A percentile compares a stretch with the other conserved stretches of the same genome.
Conservation (phyloP, 2,797 vertebrate species). For the Hypotaenidia okinawae region DNA sequence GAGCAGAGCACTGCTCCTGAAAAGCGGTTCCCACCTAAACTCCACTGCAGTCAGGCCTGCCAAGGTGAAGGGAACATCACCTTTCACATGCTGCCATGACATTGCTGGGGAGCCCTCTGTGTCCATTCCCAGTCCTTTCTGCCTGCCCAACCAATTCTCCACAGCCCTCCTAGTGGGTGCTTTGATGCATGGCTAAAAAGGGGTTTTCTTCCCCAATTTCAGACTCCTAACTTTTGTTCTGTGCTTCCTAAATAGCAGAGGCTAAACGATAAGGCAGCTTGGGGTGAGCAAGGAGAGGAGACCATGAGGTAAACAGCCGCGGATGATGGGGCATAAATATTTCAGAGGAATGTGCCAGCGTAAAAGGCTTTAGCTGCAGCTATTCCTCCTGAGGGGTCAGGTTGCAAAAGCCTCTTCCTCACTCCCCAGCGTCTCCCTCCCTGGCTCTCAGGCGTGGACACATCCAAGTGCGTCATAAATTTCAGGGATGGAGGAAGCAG, state of each 20-base stretch:
- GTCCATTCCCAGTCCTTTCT: not conserved
- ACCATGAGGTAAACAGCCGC: not conserved
- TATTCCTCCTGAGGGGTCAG: slow-evolving; percentile 24
- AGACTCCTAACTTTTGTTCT: not conserved
- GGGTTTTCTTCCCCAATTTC: not conserved
- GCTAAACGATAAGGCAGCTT: not conserved
- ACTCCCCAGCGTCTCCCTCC: not conserved
- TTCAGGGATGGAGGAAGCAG: not conserved
- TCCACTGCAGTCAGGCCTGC: not conserved
- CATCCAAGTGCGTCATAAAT: not conserved
- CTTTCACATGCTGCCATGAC: not conserved
- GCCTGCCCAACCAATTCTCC: not conserved
- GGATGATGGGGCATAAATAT: slow-evolving; percentile 26
- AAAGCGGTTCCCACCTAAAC: not conserved
- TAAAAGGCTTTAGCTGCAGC: slow-evolving; percentile 29
- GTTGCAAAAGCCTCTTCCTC: slow-evolving; percentile 21
- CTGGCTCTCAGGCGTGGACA: not conserved
- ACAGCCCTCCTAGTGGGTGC: not conserved
- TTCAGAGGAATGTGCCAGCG: slow-evolving; percentile 32
- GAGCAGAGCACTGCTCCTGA: not conserved
- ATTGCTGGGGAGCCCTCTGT: not conserved
- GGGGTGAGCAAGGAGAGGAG: not conserved
- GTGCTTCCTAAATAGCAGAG: not conserved
- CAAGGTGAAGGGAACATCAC: not conserved
- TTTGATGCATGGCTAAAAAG: not conserved